These are phyloP conservation scores for Andrena camellia DNA, from an alignment of 2,888 invertebrate genomes.

Conservation along the genomic window DNA sequence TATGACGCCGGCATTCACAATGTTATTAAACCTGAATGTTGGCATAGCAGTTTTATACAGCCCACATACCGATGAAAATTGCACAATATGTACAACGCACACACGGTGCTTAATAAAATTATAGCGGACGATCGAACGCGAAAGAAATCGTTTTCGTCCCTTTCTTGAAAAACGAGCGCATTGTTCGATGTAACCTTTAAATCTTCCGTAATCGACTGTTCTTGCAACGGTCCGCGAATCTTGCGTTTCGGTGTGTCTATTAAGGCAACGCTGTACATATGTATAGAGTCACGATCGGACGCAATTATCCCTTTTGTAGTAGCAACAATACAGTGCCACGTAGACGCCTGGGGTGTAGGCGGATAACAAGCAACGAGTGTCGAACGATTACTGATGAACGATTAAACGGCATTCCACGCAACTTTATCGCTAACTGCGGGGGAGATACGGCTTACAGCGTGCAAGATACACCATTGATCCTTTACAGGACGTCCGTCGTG, in stretches of 20 bases:
- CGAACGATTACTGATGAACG: conserved; percentile 60
- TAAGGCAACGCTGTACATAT: conserved; percentile 33
- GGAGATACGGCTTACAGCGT: neutral
- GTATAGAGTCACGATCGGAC: conserved; percentile 45
- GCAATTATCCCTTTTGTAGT: conserved; percentile 69
- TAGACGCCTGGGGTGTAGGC: conserved; percentile 55
- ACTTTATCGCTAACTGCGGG: conserved; percentile 16
- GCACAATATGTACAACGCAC: neutral
- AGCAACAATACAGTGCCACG: conserved; percentile 59
- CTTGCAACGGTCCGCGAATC: conserved; percentile 40
- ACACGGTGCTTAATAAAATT: neutral
- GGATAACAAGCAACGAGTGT: conserved; percentile 55
- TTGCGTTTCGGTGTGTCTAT: conserved; percentile 50
- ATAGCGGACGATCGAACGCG: neutral
- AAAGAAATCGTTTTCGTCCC: conserved; percentile 13
- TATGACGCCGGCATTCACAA: neutral
- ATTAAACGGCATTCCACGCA: conserved; percentile 66
- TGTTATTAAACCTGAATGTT: neutral
- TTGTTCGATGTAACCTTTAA: conserved; percentile 27
- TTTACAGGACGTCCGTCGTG: neutral
- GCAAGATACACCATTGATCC: neutral
- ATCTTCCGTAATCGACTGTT: conserved; percentile 40
- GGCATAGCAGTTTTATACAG: neutral
- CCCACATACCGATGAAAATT: neutral
- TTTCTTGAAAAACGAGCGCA: neutral